Conservation (phyloP, 2,888 invertebrate genomes). For the Dyspetes luteomarginatus region DNA sequence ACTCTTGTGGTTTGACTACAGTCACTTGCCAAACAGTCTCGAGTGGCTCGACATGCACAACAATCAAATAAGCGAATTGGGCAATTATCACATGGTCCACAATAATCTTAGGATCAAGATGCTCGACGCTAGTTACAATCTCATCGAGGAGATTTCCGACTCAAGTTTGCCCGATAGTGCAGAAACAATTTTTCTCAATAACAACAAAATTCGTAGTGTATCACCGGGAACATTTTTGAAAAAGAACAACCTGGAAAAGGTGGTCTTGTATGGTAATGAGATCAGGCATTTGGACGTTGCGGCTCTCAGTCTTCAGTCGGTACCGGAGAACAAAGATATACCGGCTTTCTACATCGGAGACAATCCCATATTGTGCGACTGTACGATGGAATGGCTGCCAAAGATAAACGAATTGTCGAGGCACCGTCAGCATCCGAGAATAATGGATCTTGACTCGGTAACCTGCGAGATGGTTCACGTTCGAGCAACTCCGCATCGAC, state of each 20-base stretch:
- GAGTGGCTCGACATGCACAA: slow-evolving; percentile 93
- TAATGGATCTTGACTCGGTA: slow-evolving; percentile 91
- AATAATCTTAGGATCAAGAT: slow-evolving; percentile 88
- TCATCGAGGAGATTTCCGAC: slow-evolving; percentile 88
- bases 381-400: slow-evolving; percentile 94
- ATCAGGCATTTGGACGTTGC: slow-evolving; percentile 89
- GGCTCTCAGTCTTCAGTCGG: slow-evolving; percentile 88
- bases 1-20: slow-evolving; percentile 92
- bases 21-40: slow-evolving; percentile 89
- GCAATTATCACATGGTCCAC: slow-evolving; percentile 89
- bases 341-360: slow-evolving; percentile 92
- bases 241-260: slow-evolving; percentile 89
- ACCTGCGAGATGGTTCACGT: slow-evolving; percentile 90
- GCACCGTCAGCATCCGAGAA: slow-evolving; percentile 90
- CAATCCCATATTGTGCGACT: slow-evolving; percentile 94
- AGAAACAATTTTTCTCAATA: slow-evolving; percentile 89
- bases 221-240: slow-evolving; percentile 88
- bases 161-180: slow-evolving; percentile 90
- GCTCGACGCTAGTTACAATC: slow-evolving; percentile 91
- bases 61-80: slow-evolving; percentile 90
- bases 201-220: slow-evolving; percentile 89
- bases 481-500: slow-evolving; percentile 86
- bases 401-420: slow-evolving; percentile 91
- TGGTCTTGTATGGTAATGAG: slow-evolving; percentile 90
- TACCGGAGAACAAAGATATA: slow-evolving; percentile 88